Percentiles rank a stretch among this genome's conserved stretches.
Evolutionary conservation across 2,113 vertebrate genomes (phyloP).

Genomic region (Poeciliopsis occidentalis): DNA sequence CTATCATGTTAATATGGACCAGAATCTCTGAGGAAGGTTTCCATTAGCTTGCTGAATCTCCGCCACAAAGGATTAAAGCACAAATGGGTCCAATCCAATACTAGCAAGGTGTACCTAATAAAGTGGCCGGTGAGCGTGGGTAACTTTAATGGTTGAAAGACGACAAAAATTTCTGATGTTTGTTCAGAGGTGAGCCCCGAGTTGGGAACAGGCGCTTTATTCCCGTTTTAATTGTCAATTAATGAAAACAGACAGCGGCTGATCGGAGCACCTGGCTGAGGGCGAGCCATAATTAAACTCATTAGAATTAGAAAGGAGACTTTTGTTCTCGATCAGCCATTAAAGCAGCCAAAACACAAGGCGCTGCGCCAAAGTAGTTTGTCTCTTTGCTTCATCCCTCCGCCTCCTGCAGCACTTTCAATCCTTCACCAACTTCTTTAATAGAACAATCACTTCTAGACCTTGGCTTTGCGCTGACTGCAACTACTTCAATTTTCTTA

Average conservation of each 20-base stretch:
- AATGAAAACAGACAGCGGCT: constrained; percentile 66
- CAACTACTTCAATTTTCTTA: constrained; percentile 1
- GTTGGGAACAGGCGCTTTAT: constrained; percentile 30
- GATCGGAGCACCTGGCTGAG: constrained; percentile 60
- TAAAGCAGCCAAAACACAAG: constrained; percentile 46
- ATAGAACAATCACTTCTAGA: neutral
- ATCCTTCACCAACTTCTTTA: constrained; percentile 2
- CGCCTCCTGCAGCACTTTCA: constrained; percentile 4
- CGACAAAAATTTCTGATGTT: constrained; percentile 39
- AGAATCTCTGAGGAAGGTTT: too few species aligned
- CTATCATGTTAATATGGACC: too few species aligned
- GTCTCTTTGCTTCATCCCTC: constrained; percentile 4
- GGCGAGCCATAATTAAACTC: constrained; percentile 65
- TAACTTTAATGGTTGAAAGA: constrained; percentile 9
- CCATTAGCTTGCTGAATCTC: too few species aligned
- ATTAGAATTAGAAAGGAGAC: constrained; percentile 65
- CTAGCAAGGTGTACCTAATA: too few species aligned
- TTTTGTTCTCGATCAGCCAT: constrained; percentile 61
- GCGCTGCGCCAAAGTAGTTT: constrained; percentile 26
- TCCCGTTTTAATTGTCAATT: constrained; percentile 64
- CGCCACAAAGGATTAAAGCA: too few species aligned
- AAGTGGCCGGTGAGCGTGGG: too few species aligned
- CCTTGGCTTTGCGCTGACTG: neutral
- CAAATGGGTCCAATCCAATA: too few species aligned
- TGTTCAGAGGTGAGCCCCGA: constrained; percentile 12